Conservation (phyloP, 2,888 invertebrate genomes). For the Agrotis clavis region DNA sequence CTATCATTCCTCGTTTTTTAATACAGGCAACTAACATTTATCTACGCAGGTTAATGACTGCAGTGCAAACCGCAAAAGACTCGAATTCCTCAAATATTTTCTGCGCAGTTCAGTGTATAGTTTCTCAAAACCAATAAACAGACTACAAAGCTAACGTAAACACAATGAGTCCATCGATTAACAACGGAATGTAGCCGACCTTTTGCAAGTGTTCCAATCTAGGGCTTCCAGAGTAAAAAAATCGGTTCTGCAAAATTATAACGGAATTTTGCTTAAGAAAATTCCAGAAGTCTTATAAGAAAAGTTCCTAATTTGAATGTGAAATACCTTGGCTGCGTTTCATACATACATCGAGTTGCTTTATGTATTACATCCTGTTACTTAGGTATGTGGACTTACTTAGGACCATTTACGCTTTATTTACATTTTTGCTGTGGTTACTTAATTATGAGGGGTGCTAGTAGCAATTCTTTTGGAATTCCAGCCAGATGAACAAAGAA, state of each 20-base stretch:
- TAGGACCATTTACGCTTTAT: constrained; percentile 42
- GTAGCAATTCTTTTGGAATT: background rate
- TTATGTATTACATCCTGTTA: constrained; percentile 46
- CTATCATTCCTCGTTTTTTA: no score
- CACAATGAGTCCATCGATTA: constrained; percentile 55
- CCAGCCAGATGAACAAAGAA: background rate
- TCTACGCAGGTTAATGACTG: background rate
- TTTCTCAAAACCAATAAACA: constrained; percentile 31
- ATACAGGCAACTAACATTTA: background rate
- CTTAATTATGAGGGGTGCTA: background rate
- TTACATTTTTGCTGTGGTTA: constrained; percentile 25
- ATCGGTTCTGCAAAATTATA: constrained; percentile 1
- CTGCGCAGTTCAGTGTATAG: constrained; percentile 6
- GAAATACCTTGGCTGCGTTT: constrained; percentile 41
- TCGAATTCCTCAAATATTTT: constrained; percentile 3
- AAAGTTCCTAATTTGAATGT: constrained; percentile 22
- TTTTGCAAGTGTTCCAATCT: constrained; percentile 45
- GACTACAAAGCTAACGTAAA: constrained; percentile 36
- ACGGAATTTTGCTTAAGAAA: constrained; percentile 28
- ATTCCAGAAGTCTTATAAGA: constrained; percentile 11
- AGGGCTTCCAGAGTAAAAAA: constrained; percentile 58
- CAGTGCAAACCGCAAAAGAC: constrained; percentile 4
- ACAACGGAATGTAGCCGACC: constrained; percentile 52
- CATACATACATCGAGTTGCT: constrained; percentile 29
- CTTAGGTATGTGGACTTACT: constrained; percentile 36